Evolutionary conservation across 2,888 invertebrate genomes (phyloP).

Genomic region (Hemaris fuciformis): DNA sequence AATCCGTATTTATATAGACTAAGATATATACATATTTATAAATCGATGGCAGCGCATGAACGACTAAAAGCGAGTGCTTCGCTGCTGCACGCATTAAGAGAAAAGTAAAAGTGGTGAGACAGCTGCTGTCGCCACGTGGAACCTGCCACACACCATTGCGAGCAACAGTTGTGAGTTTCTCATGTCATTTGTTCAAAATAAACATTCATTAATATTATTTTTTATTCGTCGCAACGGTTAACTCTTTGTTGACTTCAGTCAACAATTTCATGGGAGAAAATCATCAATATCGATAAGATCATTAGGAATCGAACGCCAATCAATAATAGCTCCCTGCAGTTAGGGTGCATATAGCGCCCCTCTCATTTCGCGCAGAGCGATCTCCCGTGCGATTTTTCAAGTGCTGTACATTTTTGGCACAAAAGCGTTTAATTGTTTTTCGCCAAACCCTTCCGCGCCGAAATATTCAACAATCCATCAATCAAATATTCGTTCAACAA

Average conservation of each 20-base stretch:
- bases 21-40: not conserved
- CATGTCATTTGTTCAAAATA: not conserved
- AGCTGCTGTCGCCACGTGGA: slow-evolving; percentile 49
- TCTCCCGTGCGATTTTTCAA: slow-evolving; percentile 45
- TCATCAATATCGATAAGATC: slow-evolving; percentile 58
- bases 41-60: not conserved
- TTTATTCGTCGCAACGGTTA: slow-evolving; percentile 44
- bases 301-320: slow-evolving; percentile 65
- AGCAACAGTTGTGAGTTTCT: not conserved
- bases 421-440: slow-evolving; percentile 70
- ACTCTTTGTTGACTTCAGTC: slow-evolving; percentile 53
- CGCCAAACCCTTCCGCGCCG: slow-evolving; percentile 50
- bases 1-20: too few species aligned
- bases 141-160: slow-evolving; percentile 21
- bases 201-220: slow-evolving; percentile 23
- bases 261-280: slow-evolving; percentile 47
- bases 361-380: slow-evolving; percentile 46
- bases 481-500: slow-evolving; percentile 72
- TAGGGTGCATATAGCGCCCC: slow-evolving; percentile 38
- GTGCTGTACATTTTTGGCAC: slow-evolving; percentile 53
- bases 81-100: slow-evolving; percentile 48
- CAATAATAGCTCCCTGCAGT: slow-evolving; percentile 57
- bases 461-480: slow-evolving; percentile 58
- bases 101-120: slow-evolving; percentile 77
- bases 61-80: slow-evolving; percentile 20